Conservation (phyloP, 2,797 vertebrate genomes). For the Leuciscus waleckii region DNA sequence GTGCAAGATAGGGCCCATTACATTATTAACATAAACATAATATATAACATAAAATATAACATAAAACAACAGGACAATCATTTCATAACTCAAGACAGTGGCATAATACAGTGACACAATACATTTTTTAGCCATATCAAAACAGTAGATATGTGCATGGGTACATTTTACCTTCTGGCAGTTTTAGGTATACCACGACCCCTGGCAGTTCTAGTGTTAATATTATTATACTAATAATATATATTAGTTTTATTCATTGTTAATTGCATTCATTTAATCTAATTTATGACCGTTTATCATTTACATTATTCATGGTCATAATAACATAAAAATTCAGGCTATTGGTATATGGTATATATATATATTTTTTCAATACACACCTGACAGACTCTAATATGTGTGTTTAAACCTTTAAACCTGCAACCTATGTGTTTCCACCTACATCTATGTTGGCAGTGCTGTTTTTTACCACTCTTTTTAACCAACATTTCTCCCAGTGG, state of each 20-base stretch:
- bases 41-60: too few species aligned
- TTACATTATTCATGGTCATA: neutral
- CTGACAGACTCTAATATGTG: neutral
- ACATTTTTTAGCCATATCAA: too few species aligned
- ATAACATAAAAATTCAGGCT: constrained; percentile 7
- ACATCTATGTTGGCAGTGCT: constrained; percentile 23
- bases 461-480: constrained; percentile 38
- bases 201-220: too few species aligned
- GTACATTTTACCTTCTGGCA: too few species aligned
- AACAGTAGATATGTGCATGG: too few species aligned
- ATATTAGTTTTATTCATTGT: neutral
- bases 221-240: neutral
- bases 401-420: constrained; percentile 12
- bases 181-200: too few species aligned
- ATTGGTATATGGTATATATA: neutral
- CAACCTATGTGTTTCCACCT: constrained; percentile 18
- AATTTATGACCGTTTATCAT: neutral
- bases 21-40: too few species aligned
- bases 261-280: neutral
- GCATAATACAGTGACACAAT: too few species aligned
- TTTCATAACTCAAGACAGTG: too few species aligned
- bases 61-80: too few species aligned
- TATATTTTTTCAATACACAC: neutral
- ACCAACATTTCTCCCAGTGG: constrained; percentile 34
- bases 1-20: too few species aligned